Evolutionary conservation across 2,888 invertebrate genomes (phyloP).

Genomic region (Eupithecia centaureata): DNA sequence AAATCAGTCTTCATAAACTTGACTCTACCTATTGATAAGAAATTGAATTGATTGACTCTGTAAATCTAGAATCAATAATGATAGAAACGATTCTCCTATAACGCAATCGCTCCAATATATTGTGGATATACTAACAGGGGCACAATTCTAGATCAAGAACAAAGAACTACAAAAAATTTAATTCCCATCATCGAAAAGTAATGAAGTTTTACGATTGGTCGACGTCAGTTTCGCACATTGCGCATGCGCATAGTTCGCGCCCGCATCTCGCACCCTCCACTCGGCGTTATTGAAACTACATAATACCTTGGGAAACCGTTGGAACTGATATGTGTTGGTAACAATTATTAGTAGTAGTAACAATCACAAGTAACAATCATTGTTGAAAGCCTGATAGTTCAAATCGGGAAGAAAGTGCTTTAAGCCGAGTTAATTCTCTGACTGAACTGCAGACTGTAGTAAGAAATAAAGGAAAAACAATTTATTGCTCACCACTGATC

Average conservation of each 20-base stretch:
- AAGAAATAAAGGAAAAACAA: too few relatives aligned
- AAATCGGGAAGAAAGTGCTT: neutral
- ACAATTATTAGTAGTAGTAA: slow-evolving; percentile 20
- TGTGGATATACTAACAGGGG: too few relatives aligned
- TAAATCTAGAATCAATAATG: neutral
- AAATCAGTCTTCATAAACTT: too few relatives aligned
- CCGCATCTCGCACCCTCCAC: slow-evolving; percentile 69
- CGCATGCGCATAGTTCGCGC: slow-evolving; percentile 50
- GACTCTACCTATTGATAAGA: too few relatives aligned
- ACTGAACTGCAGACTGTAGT: neutral
- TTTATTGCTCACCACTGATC: too few relatives aligned
- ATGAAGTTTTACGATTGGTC: slow-evolving; percentile 24
- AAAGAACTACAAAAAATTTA: neutral
- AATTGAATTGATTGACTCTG: neutral
- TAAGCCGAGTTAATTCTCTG: neutral
- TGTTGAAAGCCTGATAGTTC: slow-evolving; percentile 1
- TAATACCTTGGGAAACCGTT: slow-evolving; percentile 46
- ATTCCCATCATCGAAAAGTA: slow-evolving; percentile 15
- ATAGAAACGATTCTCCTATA: too few relatives aligned
- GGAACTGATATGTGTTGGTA: slow-evolving; percentile 23
- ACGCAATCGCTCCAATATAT: too few relatives aligned
- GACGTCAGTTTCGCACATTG: slow-evolving; percentile 40
- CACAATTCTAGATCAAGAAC: neutral
- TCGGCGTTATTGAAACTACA: slow-evolving; percentile 49
- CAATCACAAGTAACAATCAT: too few relatives aligned